A percentile compares a stretch with the other conserved stretches of the same genome.
phyloP scores from a whole-genome alignment of 92 coral and sea anemone species.

The Chrysogorgia sp. region DNA sequence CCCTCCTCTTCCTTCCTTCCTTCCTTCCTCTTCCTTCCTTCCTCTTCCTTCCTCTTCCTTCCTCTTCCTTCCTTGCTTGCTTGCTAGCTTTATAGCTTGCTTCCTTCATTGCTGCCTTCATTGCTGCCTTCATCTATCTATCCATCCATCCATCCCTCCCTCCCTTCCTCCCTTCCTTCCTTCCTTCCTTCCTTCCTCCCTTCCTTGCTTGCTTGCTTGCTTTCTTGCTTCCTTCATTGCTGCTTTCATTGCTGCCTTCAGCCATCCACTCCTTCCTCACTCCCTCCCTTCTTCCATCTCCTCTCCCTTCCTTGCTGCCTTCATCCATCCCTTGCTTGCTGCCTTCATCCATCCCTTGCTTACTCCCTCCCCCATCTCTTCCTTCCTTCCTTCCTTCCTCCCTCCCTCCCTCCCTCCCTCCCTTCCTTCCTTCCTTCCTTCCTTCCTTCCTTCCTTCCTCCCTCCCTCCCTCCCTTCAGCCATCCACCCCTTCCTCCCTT shows the following conservation, averaged over 20 bases:
- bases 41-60: too few species aligned
- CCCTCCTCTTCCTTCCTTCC: too few species aligned
- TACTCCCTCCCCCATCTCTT: neutral
- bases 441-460: neutral
- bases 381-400: constrained; percentile 18
- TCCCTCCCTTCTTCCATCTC: too few species aligned
- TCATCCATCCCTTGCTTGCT: neutral
- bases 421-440: neutral
- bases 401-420: constrained; percentile 8
- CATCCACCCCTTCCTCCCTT: neutral
- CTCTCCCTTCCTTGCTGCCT: neutral
- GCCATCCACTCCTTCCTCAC: too few species aligned
- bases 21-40: too few species aligned
- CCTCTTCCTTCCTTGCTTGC: too few species aligned
- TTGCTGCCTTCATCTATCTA: too few species aligned
- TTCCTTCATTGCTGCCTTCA: too few species aligned
- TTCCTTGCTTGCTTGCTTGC: constrained; percentile 4
- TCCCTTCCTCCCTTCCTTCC: constrained; percentile 1
- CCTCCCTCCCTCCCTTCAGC: neutral
- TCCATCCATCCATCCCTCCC: constrained; percentile 5
- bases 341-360: neutral
- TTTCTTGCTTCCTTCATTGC: neutral
- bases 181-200: constrained; percentile 7
- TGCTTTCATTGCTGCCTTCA: too few species aligned
- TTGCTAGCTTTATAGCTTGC: too few species aligned